Percentiles rank a stretch among this genome's conserved stretches.
phyloP scores from a whole-genome alignment of 2,888 invertebrate species.

The Melangyna quadrimaculata region DNA sequence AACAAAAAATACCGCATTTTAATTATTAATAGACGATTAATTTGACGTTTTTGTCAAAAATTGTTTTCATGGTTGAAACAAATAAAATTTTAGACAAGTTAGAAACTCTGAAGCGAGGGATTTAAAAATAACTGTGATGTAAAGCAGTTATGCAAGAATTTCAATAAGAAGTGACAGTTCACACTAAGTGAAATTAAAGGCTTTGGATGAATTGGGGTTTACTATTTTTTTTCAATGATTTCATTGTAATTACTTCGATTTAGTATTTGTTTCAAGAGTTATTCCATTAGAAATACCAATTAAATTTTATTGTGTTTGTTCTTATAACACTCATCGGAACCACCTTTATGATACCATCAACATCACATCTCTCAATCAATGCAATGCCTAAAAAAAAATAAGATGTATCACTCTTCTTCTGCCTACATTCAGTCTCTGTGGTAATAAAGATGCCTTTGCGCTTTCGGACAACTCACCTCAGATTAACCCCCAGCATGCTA shows the following conservation, averaged over 20 bases:
- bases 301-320: neutral
- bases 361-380: constrained; percentile 16
- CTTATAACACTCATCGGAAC: neutral
- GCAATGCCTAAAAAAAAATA: constrained; percentile 24
- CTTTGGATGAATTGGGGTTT: neutral
- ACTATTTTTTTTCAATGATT: too few species aligned
- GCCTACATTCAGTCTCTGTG: constrained; percentile 42
- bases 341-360: neutral
- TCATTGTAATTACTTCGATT: too few species aligned
- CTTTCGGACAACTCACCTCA: constrained; percentile 60
- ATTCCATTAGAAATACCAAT: neutral
- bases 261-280: too few species aligned
- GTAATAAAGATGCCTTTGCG: constrained; percentile 55
- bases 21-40: constrained; percentile 59
- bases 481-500: constrained; percentile 58
- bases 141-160: neutral
- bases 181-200: neutral
- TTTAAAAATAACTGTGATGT: neutral
- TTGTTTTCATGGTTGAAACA: neutral
- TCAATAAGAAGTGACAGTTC: neutral
- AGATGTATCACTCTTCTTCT: constrained; percentile 42
- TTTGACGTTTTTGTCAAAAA: constrained; percentile 64
- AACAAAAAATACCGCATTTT: constrained; percentile 5
- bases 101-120: neutral
- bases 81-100: neutral